phyloP scores from a whole-genome alignment of 2,113 vertebrate genomes.

The Guaruba guarouba region DNA sequence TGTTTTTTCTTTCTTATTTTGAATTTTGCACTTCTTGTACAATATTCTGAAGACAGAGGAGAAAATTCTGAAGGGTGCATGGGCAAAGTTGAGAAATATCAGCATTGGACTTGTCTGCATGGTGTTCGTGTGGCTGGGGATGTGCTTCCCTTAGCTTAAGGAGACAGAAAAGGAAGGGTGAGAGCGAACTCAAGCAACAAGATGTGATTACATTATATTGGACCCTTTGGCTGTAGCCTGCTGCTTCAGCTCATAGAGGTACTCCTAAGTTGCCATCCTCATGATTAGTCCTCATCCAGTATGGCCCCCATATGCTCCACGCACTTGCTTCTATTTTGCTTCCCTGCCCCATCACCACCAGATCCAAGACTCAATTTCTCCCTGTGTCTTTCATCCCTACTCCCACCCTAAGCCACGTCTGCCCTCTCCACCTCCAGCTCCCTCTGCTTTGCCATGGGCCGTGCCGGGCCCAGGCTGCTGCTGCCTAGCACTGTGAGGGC shows the following conservation, averaged over 20 bases:
- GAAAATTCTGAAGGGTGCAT: not conserved
- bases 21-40: not conserved
- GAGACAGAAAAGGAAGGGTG: not conserved
- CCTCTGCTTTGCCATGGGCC: not conserved
- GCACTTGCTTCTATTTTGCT: not conserved
- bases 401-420: not conserved
- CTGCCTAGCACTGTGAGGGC: rapidly evolving
- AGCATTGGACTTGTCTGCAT: not conserved
- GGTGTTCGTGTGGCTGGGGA: not conserved
- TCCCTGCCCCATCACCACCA: not conserved
- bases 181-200: not conserved
- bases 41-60: not conserved
- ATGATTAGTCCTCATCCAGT: not conserved
- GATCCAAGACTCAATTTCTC: not conserved
- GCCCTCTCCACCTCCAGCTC: not conserved
- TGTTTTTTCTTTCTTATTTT: not conserved
- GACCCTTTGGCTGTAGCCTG: not conserved
- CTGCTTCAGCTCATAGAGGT: not conserved
- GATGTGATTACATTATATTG: not conserved
- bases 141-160: not conserved
- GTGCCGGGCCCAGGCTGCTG: not conserved
- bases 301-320: rapidly evolving
- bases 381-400: not conserved
- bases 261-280: not conserved
- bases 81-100: not conserved